Conservation (phyloP, 1,140 invertebrate genomes). For the Megalopta genalis region DNA sequence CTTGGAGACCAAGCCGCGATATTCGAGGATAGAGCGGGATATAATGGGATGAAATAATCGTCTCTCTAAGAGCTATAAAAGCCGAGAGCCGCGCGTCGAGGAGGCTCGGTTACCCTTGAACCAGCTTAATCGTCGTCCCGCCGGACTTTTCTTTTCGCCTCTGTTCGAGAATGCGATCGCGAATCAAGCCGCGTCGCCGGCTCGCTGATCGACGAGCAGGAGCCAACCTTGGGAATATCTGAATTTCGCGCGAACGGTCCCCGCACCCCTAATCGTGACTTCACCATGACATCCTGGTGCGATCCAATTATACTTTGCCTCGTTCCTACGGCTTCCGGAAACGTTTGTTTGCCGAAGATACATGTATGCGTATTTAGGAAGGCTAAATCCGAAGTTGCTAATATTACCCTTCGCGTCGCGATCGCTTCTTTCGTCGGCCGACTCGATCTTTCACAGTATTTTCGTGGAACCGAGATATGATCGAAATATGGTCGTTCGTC, state of each 20-base stretch:
- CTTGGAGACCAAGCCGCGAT: constrained; percentile 41
- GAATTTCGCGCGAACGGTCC: not conserved
- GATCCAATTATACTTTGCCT: constrained; percentile 21
- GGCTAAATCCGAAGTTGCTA: not conserved
- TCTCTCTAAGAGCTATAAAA: constrained; percentile 34
- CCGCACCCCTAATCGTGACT: not conserved
- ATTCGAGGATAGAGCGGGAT: constrained; percentile 52
- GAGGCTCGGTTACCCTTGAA: constrained; percentile 20
- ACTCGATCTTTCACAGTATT: not conserved
- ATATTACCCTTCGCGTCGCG: no score
- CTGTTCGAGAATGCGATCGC: not conserved
- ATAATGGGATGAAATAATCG: constrained; percentile 52
- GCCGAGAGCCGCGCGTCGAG: constrained; percentile 8
- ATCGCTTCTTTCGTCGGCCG: no score
- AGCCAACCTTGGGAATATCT: not conserved
- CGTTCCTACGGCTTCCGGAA: constrained; percentile 18
- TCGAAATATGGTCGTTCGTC: no score
- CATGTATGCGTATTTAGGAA: not conserved
- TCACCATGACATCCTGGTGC: not conserved
- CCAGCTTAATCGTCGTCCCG: not conserved
- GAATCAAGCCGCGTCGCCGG: not conserved
- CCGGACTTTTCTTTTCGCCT: not conserved
- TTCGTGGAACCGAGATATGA: no score
- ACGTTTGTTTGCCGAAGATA: constrained; percentile 8
- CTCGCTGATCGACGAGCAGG: not conserved